Evolutionary conservation across 1,140 invertebrate genomes (phyloP).

Genomic region (Aricia agestis): DNA sequence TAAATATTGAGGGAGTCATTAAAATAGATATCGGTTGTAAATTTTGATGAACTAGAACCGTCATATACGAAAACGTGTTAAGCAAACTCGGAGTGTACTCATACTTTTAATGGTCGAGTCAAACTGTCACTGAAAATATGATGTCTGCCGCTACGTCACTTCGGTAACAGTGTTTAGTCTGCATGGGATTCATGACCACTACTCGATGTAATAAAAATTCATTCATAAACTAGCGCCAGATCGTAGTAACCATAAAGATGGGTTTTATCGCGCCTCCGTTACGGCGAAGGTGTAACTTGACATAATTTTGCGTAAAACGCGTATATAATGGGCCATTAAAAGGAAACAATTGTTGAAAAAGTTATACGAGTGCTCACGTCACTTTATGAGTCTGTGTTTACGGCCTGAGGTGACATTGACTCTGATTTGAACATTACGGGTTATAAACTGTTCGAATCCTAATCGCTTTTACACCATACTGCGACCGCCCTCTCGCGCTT

Average conservation of each 20-base stretch:
- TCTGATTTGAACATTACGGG: slow-evolving; percentile 70
- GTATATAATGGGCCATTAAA: slow-evolving; percentile 74
- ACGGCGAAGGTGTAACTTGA: slow-evolving; percentile 70
- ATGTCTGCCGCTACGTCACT: slow-evolving; percentile 33
- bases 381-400: slow-evolving; percentile 73
- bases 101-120: not conserved
- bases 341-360: slow-evolving; percentile 75
- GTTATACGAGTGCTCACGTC: slow-evolving; percentile 69
- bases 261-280: slow-evolving; percentile 65
- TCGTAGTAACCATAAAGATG: slow-evolving; percentile 68
- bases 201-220: slow-evolving; percentile 67
- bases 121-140: not conserved
- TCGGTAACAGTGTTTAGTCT: slow-evolving; percentile 19
- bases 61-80: not conserved
- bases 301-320: slow-evolving; percentile 74
- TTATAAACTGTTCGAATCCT: slow-evolving; percentile 44
- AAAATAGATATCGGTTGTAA: not conserved
- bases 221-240: slow-evolving; percentile 65
- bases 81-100: not conserved
- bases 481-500: not conserved
- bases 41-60: not conserved
- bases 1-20: slow-evolving; percentile 47
- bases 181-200: slow-evolving; percentile 44
- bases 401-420: slow-evolving; percentile 70
- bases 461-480: slow-evolving; percentile 5